Evolutionary conservation across 2,113 vertebrate species (phyloP).

Genomic region (Cinclus cinclus): DNA sequence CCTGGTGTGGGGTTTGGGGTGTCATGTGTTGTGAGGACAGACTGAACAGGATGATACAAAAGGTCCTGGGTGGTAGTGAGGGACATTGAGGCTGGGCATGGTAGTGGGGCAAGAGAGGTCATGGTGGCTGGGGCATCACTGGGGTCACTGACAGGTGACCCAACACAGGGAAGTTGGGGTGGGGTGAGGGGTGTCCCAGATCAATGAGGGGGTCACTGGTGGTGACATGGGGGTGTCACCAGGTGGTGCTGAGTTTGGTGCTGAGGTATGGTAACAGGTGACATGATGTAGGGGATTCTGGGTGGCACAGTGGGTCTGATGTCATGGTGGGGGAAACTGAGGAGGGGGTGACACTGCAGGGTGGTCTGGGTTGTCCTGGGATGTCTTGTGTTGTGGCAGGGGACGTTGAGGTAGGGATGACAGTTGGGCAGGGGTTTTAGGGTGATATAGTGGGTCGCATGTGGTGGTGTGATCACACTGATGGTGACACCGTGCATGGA

Average conservation of each 20-base stretch:
- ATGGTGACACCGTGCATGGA: not conserved
- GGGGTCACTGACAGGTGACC: not conserved
- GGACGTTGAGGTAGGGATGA: not conserved
- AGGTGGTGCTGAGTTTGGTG: not conserved
- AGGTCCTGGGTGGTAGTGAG: not conserved
- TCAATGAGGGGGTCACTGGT: not conserved
- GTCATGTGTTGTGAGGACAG: not conserved
- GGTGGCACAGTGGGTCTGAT: not conserved
- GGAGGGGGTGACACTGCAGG: not conserved
- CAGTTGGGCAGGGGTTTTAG: not conserved
- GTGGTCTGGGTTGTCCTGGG: not conserved
- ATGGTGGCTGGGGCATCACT: not conserved
- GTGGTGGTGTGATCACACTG: not conserved
- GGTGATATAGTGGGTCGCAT: not conserved
- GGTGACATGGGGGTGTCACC: not conserved
- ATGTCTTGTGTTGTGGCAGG: not conserved
- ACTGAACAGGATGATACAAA: not conserved
- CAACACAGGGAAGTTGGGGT: not conserved
- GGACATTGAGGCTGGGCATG: not conserved
- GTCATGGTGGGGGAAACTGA: too few relatives aligned
- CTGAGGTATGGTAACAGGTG: not conserved
- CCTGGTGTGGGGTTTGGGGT: not conserved
- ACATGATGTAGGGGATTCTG: not conserved
- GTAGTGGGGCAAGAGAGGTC: not conserved
- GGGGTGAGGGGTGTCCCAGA: not conserved